Evolutionary conservation across 2,797 vertebrate genomes (phyloP).

Genomic region (Anniella stebbinsi): DNA sequence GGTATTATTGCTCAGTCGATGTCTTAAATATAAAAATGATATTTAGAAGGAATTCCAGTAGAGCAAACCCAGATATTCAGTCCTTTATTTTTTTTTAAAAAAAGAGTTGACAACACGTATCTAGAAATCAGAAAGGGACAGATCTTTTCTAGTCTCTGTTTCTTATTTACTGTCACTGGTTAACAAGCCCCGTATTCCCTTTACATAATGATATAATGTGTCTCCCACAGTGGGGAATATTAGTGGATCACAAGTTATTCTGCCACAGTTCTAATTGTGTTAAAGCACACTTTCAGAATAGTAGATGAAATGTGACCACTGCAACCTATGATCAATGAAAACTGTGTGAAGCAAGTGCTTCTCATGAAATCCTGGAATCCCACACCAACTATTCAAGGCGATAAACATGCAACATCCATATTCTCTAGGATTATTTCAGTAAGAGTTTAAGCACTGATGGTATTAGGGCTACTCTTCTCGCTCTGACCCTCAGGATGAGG

Average conservation of each 20-base stretch:
- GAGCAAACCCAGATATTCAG: not conserved
- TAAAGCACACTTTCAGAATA: not conserved
- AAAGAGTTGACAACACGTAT: not conserved
- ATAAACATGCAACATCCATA: not conserved
- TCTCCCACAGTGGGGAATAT: not conserved
- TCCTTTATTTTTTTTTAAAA: no score
- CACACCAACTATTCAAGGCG: not conserved
- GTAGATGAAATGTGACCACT: not conserved
- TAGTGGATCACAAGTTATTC: not conserved
- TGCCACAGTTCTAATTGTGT: not conserved
- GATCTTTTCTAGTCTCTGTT: not conserved
- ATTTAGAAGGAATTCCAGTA: not conserved
- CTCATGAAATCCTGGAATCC: not conserved
- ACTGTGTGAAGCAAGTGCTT: not conserved
- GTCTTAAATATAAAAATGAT: not conserved
- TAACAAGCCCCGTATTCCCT: no score
- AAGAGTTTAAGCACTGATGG: slow-evolving; percentile 1
- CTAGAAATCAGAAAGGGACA: not conserved
- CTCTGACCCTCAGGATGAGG: no score
- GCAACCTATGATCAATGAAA: not conserved
- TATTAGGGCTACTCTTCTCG: not conserved
- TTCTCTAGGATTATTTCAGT: not conserved
- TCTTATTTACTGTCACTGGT: no score
- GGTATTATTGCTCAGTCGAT: no score
- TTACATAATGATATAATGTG: not conserved